Base-by-base conservation (phyloP, 2,888 invertebrate genomes). In the Nematopogon swammerdamellus region DNA sequence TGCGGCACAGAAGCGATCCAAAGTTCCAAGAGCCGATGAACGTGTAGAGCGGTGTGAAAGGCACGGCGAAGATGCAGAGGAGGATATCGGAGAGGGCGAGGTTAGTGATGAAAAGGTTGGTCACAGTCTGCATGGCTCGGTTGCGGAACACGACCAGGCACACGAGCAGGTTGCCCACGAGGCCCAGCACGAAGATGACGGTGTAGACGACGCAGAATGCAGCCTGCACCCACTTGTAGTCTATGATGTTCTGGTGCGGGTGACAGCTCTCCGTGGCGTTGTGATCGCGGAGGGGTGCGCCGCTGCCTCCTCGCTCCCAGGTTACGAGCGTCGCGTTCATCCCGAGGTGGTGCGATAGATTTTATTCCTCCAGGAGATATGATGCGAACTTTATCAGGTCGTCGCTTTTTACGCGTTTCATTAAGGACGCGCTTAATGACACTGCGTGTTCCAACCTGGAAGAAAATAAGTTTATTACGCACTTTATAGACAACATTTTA, bases 91-190 rank as follows among this genome's bases (percentile, higher is more conserved):
- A 95, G 29, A 97, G 79, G 0, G 98, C 98, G 59, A 99, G 79
- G 68, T 98, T 98, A 44, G 95, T 93, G 63, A 98, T 98, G 75
- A 98, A 98, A 48, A 96, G 85, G 68, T 98, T 98, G 3, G 98
- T 98, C 36, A 98, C 97, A 0, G 97, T 96, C 66, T 97, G 97
- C 97, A 98, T 97, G 20, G 92, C 90, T 57, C 88, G 89, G 72
- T 96, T 97, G 25, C 94, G 83, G 30, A 91, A 84, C 5, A 99
- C 97, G 16, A 98, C 96, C 64, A 89, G 97, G 63, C 95, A 95
- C 18, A 98, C 97, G 17, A 98, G 76, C 1, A 89, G 83, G 69
- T 97, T 97, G 1, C 97, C 97, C 58, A 90, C 87, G 1, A 95
- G 80, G 2, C 98, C 98, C 44, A 95, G 79, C 0, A 92, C 83